These are phyloP conservation scores for Camponotus pennsylvanicus DNA, from an alignment of 1,140 invertebrate species.

Conservation along the genomic window DNA sequence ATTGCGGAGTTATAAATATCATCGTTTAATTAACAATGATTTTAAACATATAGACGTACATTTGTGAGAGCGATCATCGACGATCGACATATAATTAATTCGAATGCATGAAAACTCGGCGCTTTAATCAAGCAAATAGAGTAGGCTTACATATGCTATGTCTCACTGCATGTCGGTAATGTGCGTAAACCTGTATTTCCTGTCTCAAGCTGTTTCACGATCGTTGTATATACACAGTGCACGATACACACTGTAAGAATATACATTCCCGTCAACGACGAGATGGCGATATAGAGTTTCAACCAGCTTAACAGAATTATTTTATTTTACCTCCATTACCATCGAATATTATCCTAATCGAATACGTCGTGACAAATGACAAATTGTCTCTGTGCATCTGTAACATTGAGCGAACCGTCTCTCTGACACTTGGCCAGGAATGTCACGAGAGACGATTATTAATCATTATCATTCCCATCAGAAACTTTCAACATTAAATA, in stretches of 20 bases:
- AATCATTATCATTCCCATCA: background rate
- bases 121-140: conserved; percentile 52
- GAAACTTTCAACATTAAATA: background rate
- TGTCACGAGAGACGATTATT: background rate
- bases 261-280: background rate
- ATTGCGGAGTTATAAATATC: background rate
- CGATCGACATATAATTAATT: background rate
- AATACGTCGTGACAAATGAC: background rate
- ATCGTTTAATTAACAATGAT: background rate
- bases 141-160: conserved; percentile 33
- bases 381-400: background rate
- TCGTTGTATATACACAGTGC: conserved; percentile 38
- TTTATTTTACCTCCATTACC: background rate
- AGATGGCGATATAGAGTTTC: background rate
- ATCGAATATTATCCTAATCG: background rate
- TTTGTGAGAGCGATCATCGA: background rate
- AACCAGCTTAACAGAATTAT: background rate
- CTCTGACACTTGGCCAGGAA: background rate
- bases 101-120: conserved; percentile 41
- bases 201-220: conserved; percentile 47
- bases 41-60: background rate
- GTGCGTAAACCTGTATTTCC: conserved; percentile 31
- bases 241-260: conserved; percentile 31
- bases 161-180: conserved; percentile 49
- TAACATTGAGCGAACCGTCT: background rate